Conservation (phyloP, 2,888 invertebrate species). For the Temnothorax ravouxi region DNA sequence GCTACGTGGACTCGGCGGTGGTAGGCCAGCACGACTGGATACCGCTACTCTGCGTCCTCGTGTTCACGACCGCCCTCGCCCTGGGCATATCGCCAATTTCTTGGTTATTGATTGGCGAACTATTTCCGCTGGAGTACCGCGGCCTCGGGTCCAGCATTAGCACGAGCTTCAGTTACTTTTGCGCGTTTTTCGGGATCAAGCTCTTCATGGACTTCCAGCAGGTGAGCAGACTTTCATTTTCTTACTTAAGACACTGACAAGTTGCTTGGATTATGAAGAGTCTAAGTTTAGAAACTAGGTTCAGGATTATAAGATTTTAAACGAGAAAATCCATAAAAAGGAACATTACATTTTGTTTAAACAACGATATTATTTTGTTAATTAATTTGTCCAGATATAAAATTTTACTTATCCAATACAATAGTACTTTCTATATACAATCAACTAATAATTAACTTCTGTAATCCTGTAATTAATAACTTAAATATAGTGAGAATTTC, state of each 20-base stretch:
- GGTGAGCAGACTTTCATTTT: constrained; percentile 71
- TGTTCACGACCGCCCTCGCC: constrained; percentile 95
- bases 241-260: background rate
- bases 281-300: background rate
- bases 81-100: constrained; percentile 96
- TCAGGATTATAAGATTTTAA: constrained; percentile 17
- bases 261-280: background rate
- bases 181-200: constrained; percentile 95
- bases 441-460: background rate
- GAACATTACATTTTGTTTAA: background rate
- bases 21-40: constrained; percentile 93
- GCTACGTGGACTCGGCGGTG: constrained; percentile 77
- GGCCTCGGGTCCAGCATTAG: constrained; percentile 96
- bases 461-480: background rate
- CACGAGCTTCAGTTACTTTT: constrained; percentile 94
- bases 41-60: constrained; percentile 93
- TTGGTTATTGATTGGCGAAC: constrained; percentile 93
- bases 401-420: background rate
- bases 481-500: background rate
- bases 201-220: constrained; percentile 94
- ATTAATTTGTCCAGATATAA: background rate
- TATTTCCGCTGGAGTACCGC: constrained; percentile 94
- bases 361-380: background rate
- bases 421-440: background rate
- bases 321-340: background rate